phyloP scores from a whole-genome alignment of 53 echinoderm and acorn worm species.

The Apostichopus leukothele region DNA sequence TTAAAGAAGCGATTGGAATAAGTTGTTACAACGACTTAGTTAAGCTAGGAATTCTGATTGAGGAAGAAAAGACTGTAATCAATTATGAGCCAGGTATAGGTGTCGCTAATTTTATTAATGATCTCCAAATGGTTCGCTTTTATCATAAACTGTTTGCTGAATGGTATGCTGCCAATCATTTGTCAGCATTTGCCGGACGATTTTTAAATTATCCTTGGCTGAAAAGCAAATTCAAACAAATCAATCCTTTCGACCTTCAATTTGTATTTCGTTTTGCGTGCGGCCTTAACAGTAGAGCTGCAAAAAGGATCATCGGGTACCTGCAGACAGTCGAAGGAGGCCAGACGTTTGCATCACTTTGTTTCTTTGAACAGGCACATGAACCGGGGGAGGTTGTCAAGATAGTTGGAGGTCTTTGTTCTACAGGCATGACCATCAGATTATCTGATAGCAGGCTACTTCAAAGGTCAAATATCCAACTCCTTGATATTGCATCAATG shows the following conservation, averaged over 20 bases:
- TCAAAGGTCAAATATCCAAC: background rate
- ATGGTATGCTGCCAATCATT: slow-evolving; percentile 1
- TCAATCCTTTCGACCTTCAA: background rate
- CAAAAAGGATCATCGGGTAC: background rate
- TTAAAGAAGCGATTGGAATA: background rate
- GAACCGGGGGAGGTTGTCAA: background rate
- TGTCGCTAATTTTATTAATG: background rate
- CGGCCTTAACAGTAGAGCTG: background rate
- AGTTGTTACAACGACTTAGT: background rate
- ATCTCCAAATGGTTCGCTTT: background rate
- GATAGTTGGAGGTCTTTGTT: background rate
- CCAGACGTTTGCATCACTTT: background rate
- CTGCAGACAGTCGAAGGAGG: background rate
- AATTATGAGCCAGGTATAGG: background rate
- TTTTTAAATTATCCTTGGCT: background rate
- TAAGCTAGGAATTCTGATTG: background rate
- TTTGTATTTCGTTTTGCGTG: background rate
- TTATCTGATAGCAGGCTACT: background rate
- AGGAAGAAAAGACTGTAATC: background rate
- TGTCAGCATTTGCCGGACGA: background rate
- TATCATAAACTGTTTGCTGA: background rate
- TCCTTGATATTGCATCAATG: background rate
- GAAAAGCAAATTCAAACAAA: background rate
- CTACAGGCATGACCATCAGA: background rate
- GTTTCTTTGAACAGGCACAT: background rate